Evolutionary conservation across 2,113 vertebrate genomes (phyloP), one percentile per base, ranked within the genome.

Genomic region (Anoura caudifer): DNA sequence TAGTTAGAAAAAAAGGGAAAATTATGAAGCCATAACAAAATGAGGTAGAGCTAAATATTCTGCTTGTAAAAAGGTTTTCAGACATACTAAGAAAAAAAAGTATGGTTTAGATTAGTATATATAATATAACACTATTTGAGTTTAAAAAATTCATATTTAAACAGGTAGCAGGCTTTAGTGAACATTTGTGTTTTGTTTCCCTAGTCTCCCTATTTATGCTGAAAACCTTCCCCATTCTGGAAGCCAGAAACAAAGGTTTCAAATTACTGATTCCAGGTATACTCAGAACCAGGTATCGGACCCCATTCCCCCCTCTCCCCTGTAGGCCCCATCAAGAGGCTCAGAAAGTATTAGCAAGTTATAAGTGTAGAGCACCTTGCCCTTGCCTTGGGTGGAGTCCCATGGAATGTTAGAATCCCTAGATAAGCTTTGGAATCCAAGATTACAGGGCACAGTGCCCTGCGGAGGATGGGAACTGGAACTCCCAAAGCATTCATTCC

Each of bases 81-180:
- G 73, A 73, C 10, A 87, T 54, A 91, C 36, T 96, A 88, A 94
- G 54, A 81, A 43, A 33, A 95, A 90, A 90, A 87, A 72, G 45
- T n/a, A 67, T 43, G 47, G 61, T 65, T 93, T 77, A 81, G 52
- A 92, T 94, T 41, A 96, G 36, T 67, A 69, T 86, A 45, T 77
- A 85, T 70, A 91, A 61, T 88, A 26, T 4, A 14, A 76, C 88
- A 67, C 84, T 87, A 47, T 87, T 79, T 80, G 50, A 95, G 79
- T 92, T 94, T 91, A 82, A 95, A 89, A 94, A 94, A 91, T 81
- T 85, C 22, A 41, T 59, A 80, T 33, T 75, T 91, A 94, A 97
- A 96, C 85, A 16, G 26, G 52, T 81, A 80, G 67, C 28, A 77
- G 70, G 80, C 81, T 94, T 92, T 91, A 76, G 70, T n/a, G 95